phyloP scores from a whole-genome alignment of 2,113 vertebrate genomes.

The Opisthocomus hoazin region DNA sequence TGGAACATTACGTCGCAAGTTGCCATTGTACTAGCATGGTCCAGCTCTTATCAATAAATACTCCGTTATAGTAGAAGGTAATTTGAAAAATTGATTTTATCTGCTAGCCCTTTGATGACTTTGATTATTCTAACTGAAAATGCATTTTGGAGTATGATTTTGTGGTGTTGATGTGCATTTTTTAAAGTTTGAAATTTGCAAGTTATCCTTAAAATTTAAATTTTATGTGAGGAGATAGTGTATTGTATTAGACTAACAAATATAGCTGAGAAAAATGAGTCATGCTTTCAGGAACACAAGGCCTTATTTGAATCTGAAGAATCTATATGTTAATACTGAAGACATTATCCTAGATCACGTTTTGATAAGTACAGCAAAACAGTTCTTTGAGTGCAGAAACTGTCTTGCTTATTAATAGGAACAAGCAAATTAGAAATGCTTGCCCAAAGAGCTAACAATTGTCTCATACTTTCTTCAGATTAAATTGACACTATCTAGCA shows the following conservation, averaged over 20 bases:
- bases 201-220: background rate
- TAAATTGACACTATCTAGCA: background rate
- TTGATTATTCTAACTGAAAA: background rate
- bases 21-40: background rate
- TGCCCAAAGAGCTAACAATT: background rate
- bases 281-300: background rate
- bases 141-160: background rate
- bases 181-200: background rate
- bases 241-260: background rate
- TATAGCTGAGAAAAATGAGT: background rate
- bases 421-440: background rate
- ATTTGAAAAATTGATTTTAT: background rate
- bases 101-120: background rate
- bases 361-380: background rate
- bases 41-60: background rate
- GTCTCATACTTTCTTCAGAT: background rate
- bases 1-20: background rate
- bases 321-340: background rate
- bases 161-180: background rate
- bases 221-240: background rate
- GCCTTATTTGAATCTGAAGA: background rate
- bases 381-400: background rate
- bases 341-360: background rate
- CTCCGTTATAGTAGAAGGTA: background rate
- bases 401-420: background rate